Percentiles rank a stretch among this genome's conserved stretches.
phyloP scores from a whole-genome alignment of 2,113 vertebrate genomes.

The Pterophyllum scalare region DNA sequence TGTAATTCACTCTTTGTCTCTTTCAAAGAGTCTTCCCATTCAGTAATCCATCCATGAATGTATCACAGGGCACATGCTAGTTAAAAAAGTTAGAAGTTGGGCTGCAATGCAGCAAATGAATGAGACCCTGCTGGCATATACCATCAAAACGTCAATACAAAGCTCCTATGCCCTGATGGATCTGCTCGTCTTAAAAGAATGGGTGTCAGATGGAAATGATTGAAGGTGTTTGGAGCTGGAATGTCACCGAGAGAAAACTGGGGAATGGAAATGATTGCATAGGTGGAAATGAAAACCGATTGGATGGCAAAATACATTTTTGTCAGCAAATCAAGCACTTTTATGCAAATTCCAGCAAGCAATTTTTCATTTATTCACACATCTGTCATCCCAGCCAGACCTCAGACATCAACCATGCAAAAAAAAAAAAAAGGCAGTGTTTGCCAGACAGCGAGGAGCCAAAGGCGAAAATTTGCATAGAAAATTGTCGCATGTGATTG shows the following conservation, averaged over 20 bases:
- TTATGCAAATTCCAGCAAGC: conserved; percentile 67
- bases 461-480: conserved; percentile 57
- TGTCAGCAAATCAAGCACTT: conserved; percentile 67
- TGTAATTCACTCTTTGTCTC: neutral
- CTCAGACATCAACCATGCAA: conserved; percentile 59
- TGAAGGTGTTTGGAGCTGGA: conserved; percentile 40
- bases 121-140: conserved; percentile 8
- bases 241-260: conserved; percentile 47
- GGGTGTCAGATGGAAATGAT: conserved; percentile 51
- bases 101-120: neutral
- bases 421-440: conserved; percentile 11
- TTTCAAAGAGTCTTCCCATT: neutral
- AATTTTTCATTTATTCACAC: conserved; percentile 71
- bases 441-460: conserved; percentile 41
- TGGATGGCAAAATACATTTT: conserved; percentile 61
- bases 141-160: conserved; percentile 44
- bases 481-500: conserved; percentile 52
- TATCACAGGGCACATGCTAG: conserved; percentile 23
- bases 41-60: conserved; percentile 12
- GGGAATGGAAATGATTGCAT: conserved; percentile 59
- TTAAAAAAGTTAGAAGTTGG: conserved; percentile 52
- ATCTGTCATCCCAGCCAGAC: conserved; percentile 65
- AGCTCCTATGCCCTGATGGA: conserved; percentile 44
- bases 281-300: conserved; percentile 65
- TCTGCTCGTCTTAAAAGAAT: conserved; percentile 48